Conservation (phyloP, 2,888 invertebrate species). For the Agonopterix heracliana region DNA sequence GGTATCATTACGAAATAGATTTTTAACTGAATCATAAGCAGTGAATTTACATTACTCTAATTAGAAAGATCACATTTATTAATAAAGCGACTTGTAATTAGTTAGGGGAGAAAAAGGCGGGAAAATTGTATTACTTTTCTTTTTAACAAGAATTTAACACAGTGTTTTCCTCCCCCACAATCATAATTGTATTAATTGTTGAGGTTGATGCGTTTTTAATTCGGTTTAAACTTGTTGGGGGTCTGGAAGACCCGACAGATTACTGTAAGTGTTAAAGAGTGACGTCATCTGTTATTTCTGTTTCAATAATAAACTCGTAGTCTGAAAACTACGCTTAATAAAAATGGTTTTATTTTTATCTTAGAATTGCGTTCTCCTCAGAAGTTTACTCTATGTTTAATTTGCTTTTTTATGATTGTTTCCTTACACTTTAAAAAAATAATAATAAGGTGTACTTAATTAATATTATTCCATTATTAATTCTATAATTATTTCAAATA, state of each 20-base stretch:
- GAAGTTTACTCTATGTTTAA: too few relatives aligned
- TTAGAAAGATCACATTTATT: constrained; percentile 66
- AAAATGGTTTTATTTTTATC: too few relatives aligned
- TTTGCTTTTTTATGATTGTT: too few relatives aligned
- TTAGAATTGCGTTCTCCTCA: too few relatives aligned
- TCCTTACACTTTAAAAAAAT: too few relatives aligned
- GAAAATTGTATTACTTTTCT: constrained; percentile 64
- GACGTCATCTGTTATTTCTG: too few relatives aligned
- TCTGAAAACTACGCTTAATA: too few relatives aligned
- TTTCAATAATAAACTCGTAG: too few relatives aligned
- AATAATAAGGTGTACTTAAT: too few relatives aligned
- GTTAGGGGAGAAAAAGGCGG: constrained; percentile 67
- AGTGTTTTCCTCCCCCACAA: constrained; percentile 57
- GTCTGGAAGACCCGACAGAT: background rate
- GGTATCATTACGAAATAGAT: too few relatives aligned
- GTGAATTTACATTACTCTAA: constrained; percentile 36
- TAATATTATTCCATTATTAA: too few relatives aligned
- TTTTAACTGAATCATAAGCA: background rate
- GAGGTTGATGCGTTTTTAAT: constrained; percentile 49
- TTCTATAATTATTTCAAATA: too few relatives aligned
- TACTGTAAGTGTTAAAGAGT: background rate
- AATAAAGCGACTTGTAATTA: constrained; percentile 70
- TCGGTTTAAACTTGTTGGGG: constrained; percentile 19
- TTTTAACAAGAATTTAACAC: constrained; percentile 59
- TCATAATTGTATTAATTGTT: constrained; percentile 69